Conservation (phyloP, 1,140 invertebrate species). For the Pseudomyrmex concolor region DNA sequence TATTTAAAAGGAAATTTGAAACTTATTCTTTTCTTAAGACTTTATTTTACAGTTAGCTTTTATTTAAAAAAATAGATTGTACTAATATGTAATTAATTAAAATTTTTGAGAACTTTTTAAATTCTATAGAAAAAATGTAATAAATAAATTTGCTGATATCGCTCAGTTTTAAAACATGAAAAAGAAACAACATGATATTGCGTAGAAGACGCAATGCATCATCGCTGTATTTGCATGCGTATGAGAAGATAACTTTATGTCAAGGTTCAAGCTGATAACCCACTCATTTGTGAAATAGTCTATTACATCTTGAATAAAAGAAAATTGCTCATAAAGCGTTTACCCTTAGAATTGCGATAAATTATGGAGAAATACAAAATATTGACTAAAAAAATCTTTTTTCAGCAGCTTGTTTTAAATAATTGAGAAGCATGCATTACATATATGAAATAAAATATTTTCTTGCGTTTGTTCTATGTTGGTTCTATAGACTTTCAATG, state of each 20-base stretch:
- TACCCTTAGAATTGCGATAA: neutral
- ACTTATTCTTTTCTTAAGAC: too few species aligned
- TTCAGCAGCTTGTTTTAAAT: neutral
- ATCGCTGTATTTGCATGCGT: slow-evolving; percentile 31
- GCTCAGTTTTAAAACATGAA: too few species aligned
- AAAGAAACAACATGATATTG: neutral
- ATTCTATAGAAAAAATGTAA: too few species aligned
- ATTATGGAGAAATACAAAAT: neutral
- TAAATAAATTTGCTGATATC: too few species aligned
- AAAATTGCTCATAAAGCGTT: slow-evolving; percentile 21
- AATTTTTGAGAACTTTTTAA: too few species aligned
- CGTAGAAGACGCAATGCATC: neutral
- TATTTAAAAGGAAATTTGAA: too few species aligned
- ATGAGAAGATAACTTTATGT: slow-evolving; percentile 72
- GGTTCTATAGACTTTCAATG: too few species aligned
- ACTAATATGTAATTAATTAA: too few species aligned
- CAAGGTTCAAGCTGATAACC: slow-evolving; percentile 72
- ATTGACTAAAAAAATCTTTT: neutral
- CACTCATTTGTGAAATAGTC: slow-evolving; percentile 26
- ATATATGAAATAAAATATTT: neutral
- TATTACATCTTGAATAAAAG: slow-evolving; percentile 17
- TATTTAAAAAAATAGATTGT: too few species aligned
- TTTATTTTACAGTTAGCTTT: too few species aligned
- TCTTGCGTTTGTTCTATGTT: too few species aligned
- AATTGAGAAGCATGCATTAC: slow-evolving; percentile 26